phyloP scores from a whole-genome alignment of 1,140 invertebrate species.

The Scaptomyza graminum region DNA sequence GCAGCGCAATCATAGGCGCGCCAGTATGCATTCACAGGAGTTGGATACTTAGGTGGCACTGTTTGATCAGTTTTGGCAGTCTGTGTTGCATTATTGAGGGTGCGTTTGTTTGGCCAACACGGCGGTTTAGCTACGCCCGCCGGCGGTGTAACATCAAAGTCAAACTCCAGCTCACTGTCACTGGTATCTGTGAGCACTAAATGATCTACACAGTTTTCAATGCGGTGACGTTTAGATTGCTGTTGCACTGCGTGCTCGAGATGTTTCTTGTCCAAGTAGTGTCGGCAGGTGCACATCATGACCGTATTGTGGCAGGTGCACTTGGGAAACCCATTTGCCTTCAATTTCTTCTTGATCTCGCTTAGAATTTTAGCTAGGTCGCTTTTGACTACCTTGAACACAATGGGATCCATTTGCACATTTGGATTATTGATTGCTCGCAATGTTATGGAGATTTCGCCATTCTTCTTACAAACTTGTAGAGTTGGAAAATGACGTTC shows the following conservation, averaged over 20 bases:
- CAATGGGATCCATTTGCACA: conserved; percentile 57
- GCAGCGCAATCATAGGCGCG: conserved; percentile 51
- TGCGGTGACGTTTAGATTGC: conserved; percentile 51
- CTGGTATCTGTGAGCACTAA: conserved; percentile 72
- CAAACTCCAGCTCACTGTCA: conserved; percentile 75
- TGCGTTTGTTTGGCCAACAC: conserved; percentile 2
- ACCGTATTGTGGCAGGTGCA: conserved; percentile 71
- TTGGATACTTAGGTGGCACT: conserved; percentile 33
- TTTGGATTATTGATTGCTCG: conserved; percentile 35
- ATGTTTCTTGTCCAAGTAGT: conserved; percentile 48
- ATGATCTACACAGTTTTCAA: conserved; percentile 43
- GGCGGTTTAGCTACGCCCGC: no score
- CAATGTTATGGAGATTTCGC: conserved; percentile 67
- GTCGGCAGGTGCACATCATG: conserved; percentile 64
- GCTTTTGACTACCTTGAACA: conserved; percentile 70
- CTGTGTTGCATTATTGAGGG: conserved; percentile 50
- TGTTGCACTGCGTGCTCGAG: conserved; percentile 48
- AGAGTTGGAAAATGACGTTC: conserved; percentile 51
- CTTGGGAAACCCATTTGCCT: conserved; percentile 62
- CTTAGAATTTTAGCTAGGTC: conserved; percentile 41
- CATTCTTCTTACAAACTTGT: conserved; percentile 68
- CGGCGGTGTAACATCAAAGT: conserved; percentile 75
- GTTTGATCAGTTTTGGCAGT: conserved; percentile 30
- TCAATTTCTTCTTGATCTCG: conserved; percentile 65
- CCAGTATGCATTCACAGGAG: conserved; percentile 23